Evolutionary conservation across 2,888 invertebrate species (phyloP), one percentile per base, ranked within the genome.

Genomic region (Brachypterus glaber): DNA sequence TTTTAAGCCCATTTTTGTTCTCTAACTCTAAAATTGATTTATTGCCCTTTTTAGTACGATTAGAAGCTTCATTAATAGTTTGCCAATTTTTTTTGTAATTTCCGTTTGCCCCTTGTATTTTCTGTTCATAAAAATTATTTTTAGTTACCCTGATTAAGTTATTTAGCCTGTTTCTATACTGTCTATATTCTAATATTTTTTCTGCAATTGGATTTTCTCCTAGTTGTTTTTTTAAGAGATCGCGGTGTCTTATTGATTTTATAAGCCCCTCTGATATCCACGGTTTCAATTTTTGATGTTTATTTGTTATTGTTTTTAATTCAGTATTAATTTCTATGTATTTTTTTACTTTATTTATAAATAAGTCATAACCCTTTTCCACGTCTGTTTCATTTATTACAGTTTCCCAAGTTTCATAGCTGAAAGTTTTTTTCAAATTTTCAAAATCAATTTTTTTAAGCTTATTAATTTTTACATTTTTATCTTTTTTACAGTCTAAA

Each of bases 221-320:
- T 13, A 33, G 9, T 25, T 15, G 34, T n/a, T 15, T 33, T 12
- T 33, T 24, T 25, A 33, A 9, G 9, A 17, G 14, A 25, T 25
- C 34, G 12, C 34, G 25, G 4, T 33, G 34, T 24, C 34, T 18
- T 14, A 33, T 33, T 14, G 24, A 33, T 8, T 5, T 13, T 7
- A 33, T 25, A 4, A 33, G 9, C 24, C 34, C 34, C 24, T 33
- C 21, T 11, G 34, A 24, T 8, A 33, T 33, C 24, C 24, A 24
- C 12, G 25, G 34, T 24, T 24, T 33, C 15, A 33, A 17, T 25
- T 33, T 33, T 4, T 24, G 21, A 25, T 33, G 11, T 33, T 11
- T 24, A 15, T 25, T 33, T 7, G 13, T 24, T 11, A 33, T 33
- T 12, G 24, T 16, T 33, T 21, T 33, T 3, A n/a, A 11, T 24